phyloP scores from a whole-genome alignment of 2,113 vertebrate species.

The Corythornis madagascariensis region DNA sequence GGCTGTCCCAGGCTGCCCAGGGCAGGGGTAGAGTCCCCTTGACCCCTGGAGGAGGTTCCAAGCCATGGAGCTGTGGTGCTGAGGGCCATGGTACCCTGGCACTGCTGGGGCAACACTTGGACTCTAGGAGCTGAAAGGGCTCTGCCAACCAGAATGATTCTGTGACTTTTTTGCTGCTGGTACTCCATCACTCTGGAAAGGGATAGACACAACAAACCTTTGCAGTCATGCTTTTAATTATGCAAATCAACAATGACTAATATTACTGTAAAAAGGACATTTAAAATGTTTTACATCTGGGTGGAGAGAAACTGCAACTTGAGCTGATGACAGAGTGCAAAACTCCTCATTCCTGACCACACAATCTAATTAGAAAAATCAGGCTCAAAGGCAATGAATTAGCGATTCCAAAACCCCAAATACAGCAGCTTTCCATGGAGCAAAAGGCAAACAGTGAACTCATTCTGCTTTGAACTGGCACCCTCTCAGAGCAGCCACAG shows the following conservation, averaged over 20 bases:
- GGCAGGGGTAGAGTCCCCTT: no score
- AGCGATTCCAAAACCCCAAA: not conserved
- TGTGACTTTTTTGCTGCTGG: not conserved
- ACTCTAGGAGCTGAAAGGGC: not conserved
- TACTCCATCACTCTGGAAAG: not conserved
- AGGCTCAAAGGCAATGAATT: not conserved
- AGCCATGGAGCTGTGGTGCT: no score
- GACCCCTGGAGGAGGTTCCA: no score
- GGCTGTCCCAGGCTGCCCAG: not conserved
- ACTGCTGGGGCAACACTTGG: no score
- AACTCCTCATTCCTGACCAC: not conserved
- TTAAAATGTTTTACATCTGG: not conserved
- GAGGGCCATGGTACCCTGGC: no score
- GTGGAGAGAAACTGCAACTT: not conserved
- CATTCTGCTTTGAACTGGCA: fast-evolving
- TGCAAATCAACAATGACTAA: not conserved
- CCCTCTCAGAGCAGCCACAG: fast-evolving
- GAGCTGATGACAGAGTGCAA: not conserved
- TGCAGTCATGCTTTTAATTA: not conserved
- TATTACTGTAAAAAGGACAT: not conserved
- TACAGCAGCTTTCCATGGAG: not conserved
- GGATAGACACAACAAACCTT: not conserved
- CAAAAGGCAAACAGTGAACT: not conserved
- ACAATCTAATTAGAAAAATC: not conserved
- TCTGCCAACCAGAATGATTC: not conserved